phyloP scores from a whole-genome alignment of 2,113 vertebrate genomes.

The Pterocles gutturalis region DNA sequence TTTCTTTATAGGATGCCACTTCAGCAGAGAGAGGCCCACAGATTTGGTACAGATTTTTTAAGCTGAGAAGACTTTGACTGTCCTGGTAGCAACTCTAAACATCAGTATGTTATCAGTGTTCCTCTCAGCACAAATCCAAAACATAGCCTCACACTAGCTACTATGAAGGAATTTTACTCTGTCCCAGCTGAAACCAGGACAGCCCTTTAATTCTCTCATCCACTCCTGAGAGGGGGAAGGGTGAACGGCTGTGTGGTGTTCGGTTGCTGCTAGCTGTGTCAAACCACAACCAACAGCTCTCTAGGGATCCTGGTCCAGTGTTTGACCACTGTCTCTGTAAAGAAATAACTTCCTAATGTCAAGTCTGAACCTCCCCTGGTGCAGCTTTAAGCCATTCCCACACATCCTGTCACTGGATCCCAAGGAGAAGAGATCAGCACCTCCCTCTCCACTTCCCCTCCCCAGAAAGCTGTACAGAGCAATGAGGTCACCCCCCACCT shows the following conservation, averaged over 20 bases:
- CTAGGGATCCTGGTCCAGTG: not conserved
- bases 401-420: accelerated
- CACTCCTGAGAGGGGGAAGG: no score
- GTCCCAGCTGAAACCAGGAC: no score
- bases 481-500: not conserved
- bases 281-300: no score
- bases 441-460: not conserved
- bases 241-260: no score
- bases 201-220: no score
- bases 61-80: no score
- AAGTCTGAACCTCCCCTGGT: accelerated
- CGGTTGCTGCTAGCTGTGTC: no score
- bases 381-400: not conserved
- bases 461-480: not conserved
- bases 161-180: no score
- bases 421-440: not conserved
- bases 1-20: not conserved
- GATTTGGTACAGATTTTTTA: not conserved
- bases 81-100: no score
- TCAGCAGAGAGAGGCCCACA: not conserved
- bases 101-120: no score
- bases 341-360: not conserved
- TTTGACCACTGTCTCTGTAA: not conserved
- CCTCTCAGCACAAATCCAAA: no score
- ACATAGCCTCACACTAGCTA: no score